Percentiles rank a stretch among this genome's conserved stretches.
These are phyloP conservation scores for Amiota communis DNA, from an alignment of 2,888 invertebrate species.

Conservation along the genomic window DNA sequence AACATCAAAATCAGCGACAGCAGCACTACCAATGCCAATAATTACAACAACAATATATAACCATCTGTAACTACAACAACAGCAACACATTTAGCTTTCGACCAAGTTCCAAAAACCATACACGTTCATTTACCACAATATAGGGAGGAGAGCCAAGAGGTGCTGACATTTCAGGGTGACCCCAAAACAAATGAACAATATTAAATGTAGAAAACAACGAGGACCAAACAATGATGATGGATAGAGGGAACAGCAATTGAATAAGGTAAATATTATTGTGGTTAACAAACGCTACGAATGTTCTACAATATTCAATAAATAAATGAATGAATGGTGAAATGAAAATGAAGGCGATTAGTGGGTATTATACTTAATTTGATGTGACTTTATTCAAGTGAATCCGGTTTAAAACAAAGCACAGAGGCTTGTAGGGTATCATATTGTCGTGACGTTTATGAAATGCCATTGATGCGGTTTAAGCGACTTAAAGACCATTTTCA, in stretches of 20 bases:
- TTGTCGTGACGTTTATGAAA: background rate
- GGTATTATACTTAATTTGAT: slow-evolving; percentile 11
- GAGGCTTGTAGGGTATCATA: background rate
- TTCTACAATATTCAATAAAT: background rate
- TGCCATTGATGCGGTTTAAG: background rate
- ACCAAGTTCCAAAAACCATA: background rate
- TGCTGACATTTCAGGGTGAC: slow-evolving; percentile 3
- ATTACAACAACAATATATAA: background rate
- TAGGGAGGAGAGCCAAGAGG: background rate
- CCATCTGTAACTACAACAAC: background rate
- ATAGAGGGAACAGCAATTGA: slow-evolving; percentile 5
- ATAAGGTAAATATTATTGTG: slow-evolving; percentile 17
- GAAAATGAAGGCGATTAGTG: slow-evolving; percentile 21
- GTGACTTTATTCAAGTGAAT: slow-evolving; percentile 5
- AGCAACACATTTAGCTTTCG: background rate
- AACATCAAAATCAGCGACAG: no score
- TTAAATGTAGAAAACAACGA: background rate
- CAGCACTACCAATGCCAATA: background rate
- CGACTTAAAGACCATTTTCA: background rate
- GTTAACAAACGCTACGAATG: background rate
- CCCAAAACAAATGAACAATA: background rate
- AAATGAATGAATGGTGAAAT: slow-evolving; percentile 6
- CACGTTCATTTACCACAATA: background rate
- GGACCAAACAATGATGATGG: background rate
- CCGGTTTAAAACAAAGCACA: no score